These are phyloP conservation scores for Rhamnusium bicolor DNA, from an alignment of 2,888 invertebrate species.

Conservation along the genomic window DNA sequence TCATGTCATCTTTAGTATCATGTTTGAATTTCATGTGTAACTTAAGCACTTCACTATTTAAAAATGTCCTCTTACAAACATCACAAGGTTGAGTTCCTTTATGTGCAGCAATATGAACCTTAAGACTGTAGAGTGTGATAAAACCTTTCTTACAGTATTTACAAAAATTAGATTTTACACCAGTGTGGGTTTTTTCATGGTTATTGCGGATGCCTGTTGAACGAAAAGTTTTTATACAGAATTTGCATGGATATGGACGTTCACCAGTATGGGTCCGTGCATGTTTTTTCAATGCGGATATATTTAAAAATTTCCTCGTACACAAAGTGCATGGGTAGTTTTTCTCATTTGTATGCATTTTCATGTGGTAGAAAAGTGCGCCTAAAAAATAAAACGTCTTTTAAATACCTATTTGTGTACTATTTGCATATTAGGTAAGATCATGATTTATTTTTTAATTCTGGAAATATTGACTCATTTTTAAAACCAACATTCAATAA, in stretches of 20 bases:
- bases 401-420: neutral
- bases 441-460: too few relatives aligned
- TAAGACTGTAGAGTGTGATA: neutral
- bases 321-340: slow-evolving; percentile 48
- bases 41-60: slow-evolving; percentile 10
- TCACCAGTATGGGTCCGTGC: slow-evolving; percentile 31
- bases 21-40: slow-evolving; percentile 22
- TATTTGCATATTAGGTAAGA: too few relatives aligned
- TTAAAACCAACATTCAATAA: too few relatives aligned
- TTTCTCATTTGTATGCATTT: slow-evolving; percentile 48
- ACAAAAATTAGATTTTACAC: slow-evolving; percentile 14
- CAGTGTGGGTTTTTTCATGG: slow-evolving; percentile 32
- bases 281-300: slow-evolving; percentile 19
- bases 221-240: slow-evolving; percentile 13
- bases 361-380: slow-evolving; percentile 55
- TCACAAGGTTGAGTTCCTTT: neutral
- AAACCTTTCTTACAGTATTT: slow-evolving; percentile 23
- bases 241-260: slow-evolving; percentile 22
- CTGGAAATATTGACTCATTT: too few relatives aligned
- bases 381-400: slow-evolving; percentile 20
- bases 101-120: slow-evolving; percentile 6
- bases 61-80: slow-evolving; percentile 2
- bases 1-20: neutral
- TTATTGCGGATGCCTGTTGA: slow-evolving; percentile 7
- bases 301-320: slow-evolving; percentile 39